Conservation (phyloP, 2,888 invertebrate genomes). For the Celastrina argiolus region DNA sequence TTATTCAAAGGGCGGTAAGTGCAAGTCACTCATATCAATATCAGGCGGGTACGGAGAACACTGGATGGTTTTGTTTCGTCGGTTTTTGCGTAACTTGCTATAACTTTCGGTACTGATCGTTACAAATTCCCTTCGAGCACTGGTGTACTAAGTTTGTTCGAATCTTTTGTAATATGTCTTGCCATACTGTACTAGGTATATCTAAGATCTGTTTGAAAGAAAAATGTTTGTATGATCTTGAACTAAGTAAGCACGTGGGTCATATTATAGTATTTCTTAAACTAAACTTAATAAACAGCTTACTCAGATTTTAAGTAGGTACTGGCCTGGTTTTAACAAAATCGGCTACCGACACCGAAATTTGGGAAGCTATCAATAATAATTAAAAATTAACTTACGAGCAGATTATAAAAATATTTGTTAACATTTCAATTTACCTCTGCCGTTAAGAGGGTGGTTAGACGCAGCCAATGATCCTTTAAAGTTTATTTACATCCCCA, state of each 20-base stretch:
- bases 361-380: no score
- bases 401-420: background rate
- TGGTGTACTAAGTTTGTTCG: background rate
- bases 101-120: conserved; percentile 29
- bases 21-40: conserved; percentile 79
- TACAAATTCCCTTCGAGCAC: conserved; percentile 35
- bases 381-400: no score
- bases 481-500: background rate
- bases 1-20: conserved; percentile 59
- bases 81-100: conserved; percentile 58
- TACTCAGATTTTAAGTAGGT: background rate
- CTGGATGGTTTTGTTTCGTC: conserved; percentile 60
- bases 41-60: conserved; percentile 49
- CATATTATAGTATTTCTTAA: background rate
- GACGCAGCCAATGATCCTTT: background rate
- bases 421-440: background rate
- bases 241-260: background rate
- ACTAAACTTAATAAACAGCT: background rate
- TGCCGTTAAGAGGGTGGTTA: background rate
- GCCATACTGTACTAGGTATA: background rate
- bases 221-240: background rate
- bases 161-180: background rate
- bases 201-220: background rate
- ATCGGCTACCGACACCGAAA: no score
- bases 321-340: no score